Evolutionary conservation across 2,888 invertebrate species (phyloP), one percentile per base, ranked within the genome.

Genomic region (Nephrotoma flavescens): DNA sequence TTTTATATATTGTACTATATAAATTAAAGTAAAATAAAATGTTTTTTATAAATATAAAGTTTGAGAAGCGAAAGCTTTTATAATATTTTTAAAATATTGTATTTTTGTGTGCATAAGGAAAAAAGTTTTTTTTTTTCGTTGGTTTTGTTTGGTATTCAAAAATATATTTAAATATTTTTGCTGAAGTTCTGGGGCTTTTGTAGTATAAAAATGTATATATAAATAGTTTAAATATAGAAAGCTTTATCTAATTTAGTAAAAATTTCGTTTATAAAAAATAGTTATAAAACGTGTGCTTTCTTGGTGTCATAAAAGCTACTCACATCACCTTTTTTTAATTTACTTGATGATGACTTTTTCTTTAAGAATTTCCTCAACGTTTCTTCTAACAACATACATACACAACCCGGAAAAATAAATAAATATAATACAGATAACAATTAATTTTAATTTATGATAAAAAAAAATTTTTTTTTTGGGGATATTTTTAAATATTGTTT

Each of bases 301-400:
- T 71, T 44, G 85, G 85, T 85, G 85, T 85, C 85, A 85, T 86
- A 52, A 52, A 86, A 57, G 41, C 52, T 86, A 86, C 86, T 86
- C 86, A 86, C 86, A 41, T 86, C 86, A 86, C 86, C 86, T 86
- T 86, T 86, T 86, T 86, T 86, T 41, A 44, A 41, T 52, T 86
- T 44, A 44, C 44, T 85, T 85, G 42, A 57, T 84, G 84, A 86
- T 85, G 87, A 45, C 41, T 86, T 57, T 86, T 42, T 71, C 44
- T 42, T 85, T 85, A 44, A 19, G 42, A 44, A 44, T 44, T 85
- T 85, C 45, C 85, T 45, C 19, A 44, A 15, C 4, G 41, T 84
- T 41, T 84, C 84, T 84, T 84, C 42, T 84, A 42, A 84, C 42
- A 84, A 42, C 42, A 42, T 84, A 42, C 84, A 84, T 84, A 42